Base-by-base conservation (phyloP, 2,888 invertebrate species). In the Norana najaformis region DNA sequence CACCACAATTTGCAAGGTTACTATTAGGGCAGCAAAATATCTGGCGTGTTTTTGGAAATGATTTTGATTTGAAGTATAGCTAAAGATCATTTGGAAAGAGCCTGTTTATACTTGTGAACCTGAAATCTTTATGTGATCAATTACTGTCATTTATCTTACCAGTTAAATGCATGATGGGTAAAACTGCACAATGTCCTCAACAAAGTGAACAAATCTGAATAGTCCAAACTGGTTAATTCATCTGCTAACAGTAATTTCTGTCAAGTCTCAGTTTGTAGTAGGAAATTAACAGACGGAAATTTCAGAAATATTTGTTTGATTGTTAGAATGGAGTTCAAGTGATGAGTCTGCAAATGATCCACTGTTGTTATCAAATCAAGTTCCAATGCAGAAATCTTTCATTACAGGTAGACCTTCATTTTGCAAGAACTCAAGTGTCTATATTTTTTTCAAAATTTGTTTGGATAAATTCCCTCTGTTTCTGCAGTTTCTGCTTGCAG, bases 331-430 rank as follows among this genome's bases (percentile, higher is more conserved):
- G 53, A 39, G 83, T 69, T 47, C 88, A 47, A 41, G 37, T 20
- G 16, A 38, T 23, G 83, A 82, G 23, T 23, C 85, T 18, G 83
- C 47, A 30, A 47, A 85, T 35, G 92, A 92, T 47, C n/a, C 91
- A 16, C 37, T 88, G 34, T 41, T 91, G 41, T 37, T 91, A 83
- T 90, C 91, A 35, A 91, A 92, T 89, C 85, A 88, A 34, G 92
- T 91, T 13, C 91, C 92, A 20, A 92, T 92, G 92, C 90, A 90
- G 85, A 69, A 38, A 36, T 35, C 69, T 30, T 91, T 91, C 89
- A 38, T 69, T 18, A 35, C 35, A 39, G 91, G 91, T 91, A 90
- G 90, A 37, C 53, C 23, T 53, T 30, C 53, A 11, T n/a, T n/a
- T n/a, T n/a, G n/a, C n/a, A n/a, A n/a, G n/a, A n/a, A n/a, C n/a